These are phyloP conservation scores for Enteromius fasciolatus DNA, from an alignment of 2,797 vertebrate genomes.

Conservation along the genomic window DNA sequence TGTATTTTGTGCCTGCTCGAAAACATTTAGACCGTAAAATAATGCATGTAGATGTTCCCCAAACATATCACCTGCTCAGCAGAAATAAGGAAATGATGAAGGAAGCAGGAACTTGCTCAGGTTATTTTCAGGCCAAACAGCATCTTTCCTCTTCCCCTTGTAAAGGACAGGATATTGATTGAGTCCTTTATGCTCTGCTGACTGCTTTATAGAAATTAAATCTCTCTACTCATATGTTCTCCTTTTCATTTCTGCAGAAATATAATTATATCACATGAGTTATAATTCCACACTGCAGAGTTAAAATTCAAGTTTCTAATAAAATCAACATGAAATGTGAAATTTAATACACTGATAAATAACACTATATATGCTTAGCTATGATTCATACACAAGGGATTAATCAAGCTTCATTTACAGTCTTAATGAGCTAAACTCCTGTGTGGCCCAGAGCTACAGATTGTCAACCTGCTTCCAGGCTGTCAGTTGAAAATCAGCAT, in stretches of 20 bases:
- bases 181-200: background rate
- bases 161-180: slow-evolving; percentile 33
- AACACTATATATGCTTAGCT: background rate
- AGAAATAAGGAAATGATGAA: background rate
- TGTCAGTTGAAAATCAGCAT: slow-evolving; percentile 20
- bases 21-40: background rate
- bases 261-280: background rate
- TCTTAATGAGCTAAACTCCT: slow-evolving; percentile 13
- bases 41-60: background rate
- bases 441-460: background rate
- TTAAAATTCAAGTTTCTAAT: background rate
- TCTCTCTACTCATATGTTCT: background rate
- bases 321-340: background rate
- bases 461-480: background rate
- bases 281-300: background rate
- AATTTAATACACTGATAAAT: background rate
- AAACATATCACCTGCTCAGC: background rate
- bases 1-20: background rate
- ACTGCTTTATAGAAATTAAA: background rate
- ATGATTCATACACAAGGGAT: background rate
- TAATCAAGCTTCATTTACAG: slow-evolving; percentile 12
- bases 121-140: slow-evolving; percentile 29
- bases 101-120: slow-evolving; percentile 19
- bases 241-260: background rate
- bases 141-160: slow-evolving; percentile 40